A percentile compares a stretch with the other conserved stretches of the same genome.
phyloP scores from a whole-genome alignment of 2,888 invertebrate genomes.

The Hyposoter dolosus region DNA sequence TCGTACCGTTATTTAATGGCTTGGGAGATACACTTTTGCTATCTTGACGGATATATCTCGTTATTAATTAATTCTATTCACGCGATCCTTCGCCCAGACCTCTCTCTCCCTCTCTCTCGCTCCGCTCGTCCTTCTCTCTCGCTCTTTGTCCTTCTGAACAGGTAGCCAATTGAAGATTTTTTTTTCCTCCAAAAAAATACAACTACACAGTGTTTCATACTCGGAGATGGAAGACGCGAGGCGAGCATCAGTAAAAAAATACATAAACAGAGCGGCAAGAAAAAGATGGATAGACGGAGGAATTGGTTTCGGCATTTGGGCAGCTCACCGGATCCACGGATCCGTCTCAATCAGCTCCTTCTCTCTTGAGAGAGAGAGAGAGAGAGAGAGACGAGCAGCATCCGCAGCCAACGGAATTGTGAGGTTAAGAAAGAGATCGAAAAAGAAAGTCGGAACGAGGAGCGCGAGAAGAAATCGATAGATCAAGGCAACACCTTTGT shows the following conservation, averaged over 20 bases:
- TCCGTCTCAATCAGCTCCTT: constrained; percentile 72
- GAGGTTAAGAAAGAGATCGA: constrained; percentile 37
- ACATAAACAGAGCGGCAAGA: constrained; percentile 23
- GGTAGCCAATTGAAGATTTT: constrained; percentile 37
- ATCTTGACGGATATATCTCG: constrained; percentile 29
- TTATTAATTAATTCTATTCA: constrained; percentile 55
- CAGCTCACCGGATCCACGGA: constrained; percentile 69
- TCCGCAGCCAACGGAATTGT: not conserved
- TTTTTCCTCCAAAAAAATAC: constrained; percentile 11
- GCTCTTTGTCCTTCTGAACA: constrained; percentile 57
- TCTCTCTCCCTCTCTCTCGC: constrained; percentile 47
- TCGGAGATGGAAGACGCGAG: constrained; percentile 20
- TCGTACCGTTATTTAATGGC: constrained; percentile 42
- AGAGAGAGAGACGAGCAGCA: constrained; percentile 26
- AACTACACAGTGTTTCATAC: constrained; percentile 32
- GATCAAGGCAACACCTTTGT: constrained; percentile 79
- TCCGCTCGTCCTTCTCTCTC: constrained; percentile 50
- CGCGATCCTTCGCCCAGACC: constrained; percentile 25
- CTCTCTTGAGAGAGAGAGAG: constrained; percentile 37
- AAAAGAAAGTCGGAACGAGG: constrained; percentile 47
- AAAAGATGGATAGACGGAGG: constrained; percentile 48
- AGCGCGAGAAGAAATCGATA: constrained; percentile 77
- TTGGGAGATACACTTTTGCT: constrained; percentile 34
- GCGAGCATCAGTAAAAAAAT: not conserved
- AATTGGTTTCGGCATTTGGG: constrained; percentile 65